Base-by-base conservation (phyloP, 1,140 invertebrate genomes). In the Ylistrum balloti region DNA sequence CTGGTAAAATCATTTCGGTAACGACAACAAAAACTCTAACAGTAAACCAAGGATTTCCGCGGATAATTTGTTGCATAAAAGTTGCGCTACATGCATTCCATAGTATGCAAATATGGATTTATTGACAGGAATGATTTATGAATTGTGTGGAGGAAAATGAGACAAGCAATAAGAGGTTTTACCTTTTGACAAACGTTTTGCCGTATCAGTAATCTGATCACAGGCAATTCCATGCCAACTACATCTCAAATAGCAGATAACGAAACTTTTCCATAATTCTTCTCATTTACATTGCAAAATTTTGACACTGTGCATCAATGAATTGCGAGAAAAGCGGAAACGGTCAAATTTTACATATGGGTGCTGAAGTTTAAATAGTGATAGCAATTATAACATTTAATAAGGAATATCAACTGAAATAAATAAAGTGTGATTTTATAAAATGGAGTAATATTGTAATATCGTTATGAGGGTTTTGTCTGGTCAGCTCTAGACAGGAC, bases 1-100 rank as follows among this genome's bases (percentile, higher is more conserved):
- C 56, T 74, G 56, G 28, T 74, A 28, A 74, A 74, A 74, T 74
- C 56, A n/a, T 74, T 74, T 74, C 28, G 56, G 56, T 74, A 74
- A n/a, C 9, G 17, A 0, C 22, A 74, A 28, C n/a, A 74, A 74
- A n/a, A n/a, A 9, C 56, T n/a, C 5, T n/a, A 20, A n/a, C 22
- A 74, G 28, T 74, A 74, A 74, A 74, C 22, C 56, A 74, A 74
- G 56, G 56, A 74, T 74, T 74, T 74, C 22, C 5, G n/a, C 0
- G 9, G 9, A 28, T n/a, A n/a, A 74, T 74, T 74, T 74, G 56
- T 74, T 74, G 56, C 56, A 74, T 74, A 74, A 74, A 48, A 74
- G 56, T 74, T 74, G 56, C 28, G 28, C 11, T 17, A 74, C 17
- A 74, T n/a, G 28, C 15, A 74, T 74, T 74, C 22, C 56, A 28